Base-by-base conservation (phyloP, 2,113 vertebrate genomes). In the Dolichotis patagonum region DNA sequence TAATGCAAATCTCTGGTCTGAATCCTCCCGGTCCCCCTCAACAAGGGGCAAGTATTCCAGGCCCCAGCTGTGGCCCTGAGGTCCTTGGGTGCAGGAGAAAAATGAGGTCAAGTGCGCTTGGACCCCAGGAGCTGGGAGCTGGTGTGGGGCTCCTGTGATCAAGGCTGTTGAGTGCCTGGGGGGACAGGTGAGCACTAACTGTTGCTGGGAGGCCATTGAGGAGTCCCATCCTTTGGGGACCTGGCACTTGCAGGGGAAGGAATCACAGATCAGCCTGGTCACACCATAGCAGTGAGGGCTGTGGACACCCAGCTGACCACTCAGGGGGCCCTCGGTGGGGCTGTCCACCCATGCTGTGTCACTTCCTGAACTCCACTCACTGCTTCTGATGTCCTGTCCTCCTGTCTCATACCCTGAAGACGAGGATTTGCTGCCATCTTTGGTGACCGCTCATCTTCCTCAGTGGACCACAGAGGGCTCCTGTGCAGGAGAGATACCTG, bases 321-420 rank as follows among this genome's bases (percentile, higher is more conserved):
- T 43, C 17, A 24, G n/a, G 2, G 2, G 2, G 26, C 13, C 11
- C 28, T 1, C 0, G 8, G 1, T 69, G 24, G 17, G 1, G 19
- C 9, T 16, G 17, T 19, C 49, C 56, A 14, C n/a, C 71, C 20
- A 2, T 24, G 10, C 8, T 24, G 16, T 19, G 30, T 14, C 69
- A 46, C 30, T 12, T 28, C 22, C 43, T 26, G 22, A 90, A 35
- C 60, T 52, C 35, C 7, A 30, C 32, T 46, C 75, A 67, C 24
- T 80, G 22, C 12, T 62, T 19, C 35, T 46, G 46, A 17, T 9
- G 24, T 9, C n/a, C 78, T 69, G 49, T 41, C 63, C 46, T 19
- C 58, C 43, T 63, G 13, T n/a, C 30, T 81, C 77, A 24, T 43
- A n/a, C n/a, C 5, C 14, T 14, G 35, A 43, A 65, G 9, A 14